Percentiles rank a stretch among this genome's conserved stretches.
These are phyloP conservation scores for Archegozetes longisetosus DNA, from an alignment of 1,140 invertebrate genomes.

Conservation along the genomic window DNA sequence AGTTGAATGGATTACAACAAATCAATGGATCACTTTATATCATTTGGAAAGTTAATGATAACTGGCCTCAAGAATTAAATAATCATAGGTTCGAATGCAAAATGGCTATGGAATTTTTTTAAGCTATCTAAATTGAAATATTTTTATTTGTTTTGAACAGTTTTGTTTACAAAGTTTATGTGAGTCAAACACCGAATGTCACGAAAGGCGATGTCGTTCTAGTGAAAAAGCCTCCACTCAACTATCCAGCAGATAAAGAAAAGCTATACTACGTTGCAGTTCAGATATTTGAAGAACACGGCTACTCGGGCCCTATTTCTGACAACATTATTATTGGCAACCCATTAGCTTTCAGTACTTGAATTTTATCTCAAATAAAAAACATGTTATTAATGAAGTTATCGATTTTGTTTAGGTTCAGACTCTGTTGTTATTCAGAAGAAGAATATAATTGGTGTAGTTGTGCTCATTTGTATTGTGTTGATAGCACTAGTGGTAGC, in stretches of 20 bases:
- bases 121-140: too few relatives aligned
- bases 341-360: background rate
- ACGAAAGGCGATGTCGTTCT: conserved; percentile 26
- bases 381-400: background rate
- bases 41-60: conserved; percentile 9
- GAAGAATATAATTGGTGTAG: conserved; percentile 29
- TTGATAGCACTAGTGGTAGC: conserved; percentile 32
- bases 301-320: conserved; percentile 32
- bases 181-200: conserved; percentile 39
- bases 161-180: conserved; percentile 43
- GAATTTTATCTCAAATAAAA: background rate
- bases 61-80: conserved; percentile 5
- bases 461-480: conserved; percentile 38
- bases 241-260: background rate
- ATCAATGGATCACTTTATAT: background rate
- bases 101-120: conserved; percentile 3
- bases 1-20: background rate
- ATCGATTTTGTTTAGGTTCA: conserved; percentile 11
- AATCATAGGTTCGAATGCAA: background rate
- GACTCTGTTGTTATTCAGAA: conserved; percentile 20
- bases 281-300: conserved; percentile 39
- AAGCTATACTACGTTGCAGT: conserved; percentile 44
- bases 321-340: conserved; percentile 14
- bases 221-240: conserved; percentile 13
- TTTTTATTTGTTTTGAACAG: conserved; percentile 28